Evolutionary conservation across 2,113 vertebrate species (phyloP).

Genomic region (Cebus imitator): DNA sequence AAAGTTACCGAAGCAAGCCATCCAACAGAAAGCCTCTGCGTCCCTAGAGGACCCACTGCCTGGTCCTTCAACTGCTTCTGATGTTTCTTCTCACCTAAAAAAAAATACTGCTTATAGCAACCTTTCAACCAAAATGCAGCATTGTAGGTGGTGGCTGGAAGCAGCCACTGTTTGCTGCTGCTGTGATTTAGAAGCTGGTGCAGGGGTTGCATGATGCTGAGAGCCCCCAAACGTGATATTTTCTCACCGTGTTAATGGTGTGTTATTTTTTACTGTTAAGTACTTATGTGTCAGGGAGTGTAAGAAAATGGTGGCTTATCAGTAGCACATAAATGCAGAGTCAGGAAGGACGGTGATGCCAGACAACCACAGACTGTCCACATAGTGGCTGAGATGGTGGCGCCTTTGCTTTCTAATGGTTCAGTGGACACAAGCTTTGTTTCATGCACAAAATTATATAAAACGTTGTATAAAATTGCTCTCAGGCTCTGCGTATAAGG

Average conservation of each 20-base stretch:
- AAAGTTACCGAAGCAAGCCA: not conserved
- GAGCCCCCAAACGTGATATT: rapidly evolving
- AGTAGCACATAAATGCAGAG: not conserved
- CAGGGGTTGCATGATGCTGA: not conserved
- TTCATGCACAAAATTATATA: not conserved
- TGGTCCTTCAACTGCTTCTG: not conserved
- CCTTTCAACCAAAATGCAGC: no score
- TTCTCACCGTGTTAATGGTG: not conserved
- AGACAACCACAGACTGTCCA: not conserved
- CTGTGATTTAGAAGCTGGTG: not conserved
- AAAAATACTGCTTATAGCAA: not conserved
- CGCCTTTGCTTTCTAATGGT: not conserved
- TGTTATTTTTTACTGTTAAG: not conserved
- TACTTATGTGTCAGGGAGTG: not conserved
- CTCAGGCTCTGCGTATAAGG: not conserved
- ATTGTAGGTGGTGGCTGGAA: not conserved
- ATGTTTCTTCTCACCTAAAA: not conserved
- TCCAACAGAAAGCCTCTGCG: not conserved
- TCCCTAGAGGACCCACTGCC: not conserved
- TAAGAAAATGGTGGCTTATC: not conserved
- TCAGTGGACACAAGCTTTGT: not conserved
- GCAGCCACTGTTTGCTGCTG: not conserved
- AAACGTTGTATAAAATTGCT: not conserved
- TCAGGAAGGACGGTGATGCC: not conserved
- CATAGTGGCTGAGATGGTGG: not conserved